Base-by-base conservation (phyloP, 2,113 vertebrate genomes). In the Numida meleagris region DNA sequence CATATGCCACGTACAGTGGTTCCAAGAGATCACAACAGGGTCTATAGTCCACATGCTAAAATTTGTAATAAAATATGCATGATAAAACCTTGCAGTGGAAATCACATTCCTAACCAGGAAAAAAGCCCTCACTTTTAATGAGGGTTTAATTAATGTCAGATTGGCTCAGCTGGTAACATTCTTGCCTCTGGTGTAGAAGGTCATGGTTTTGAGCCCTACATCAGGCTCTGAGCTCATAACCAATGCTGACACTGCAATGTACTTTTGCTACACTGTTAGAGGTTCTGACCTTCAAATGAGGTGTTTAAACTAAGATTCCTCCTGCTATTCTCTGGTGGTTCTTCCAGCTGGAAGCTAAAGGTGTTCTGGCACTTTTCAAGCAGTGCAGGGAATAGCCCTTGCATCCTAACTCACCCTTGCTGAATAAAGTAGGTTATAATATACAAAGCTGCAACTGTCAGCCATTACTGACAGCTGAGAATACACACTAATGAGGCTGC, bases 61-160 rank as follows among this genome's bases (percentile, higher is more conserved):
- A 91, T 31, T 25, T 1, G 0, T 91, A 71, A 95, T 97, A 95
- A 97, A 97, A 96, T 96, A 96, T 96, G 94, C 94, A 96, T 88
- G 74, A 78, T 81, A 63, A 95, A 95, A 92, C 87, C 94, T 97
- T 87, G 86, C 72, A 46, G 89, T 94, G 81, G 84, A 97, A 96
- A 91, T 70, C 75, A 38, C 80, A 94, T 83, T 89, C 82, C 92
- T 87, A 90, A 93, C 86, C 57, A 82, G 74, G 71, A 77, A 94
- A 92, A 78, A 86, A 78, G 51, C 89, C 86, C 51, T 96, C 59
- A 36, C 81, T 96, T 95, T 96, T 97, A 97, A 96, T 94, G 94
- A 96, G 92, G 92, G 91, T 82, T 94, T 97, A 96, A 96, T 97
- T 96, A 96, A 96, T 89, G 92, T 97, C 95, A 95, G 91, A 91